Evolutionary conservation across 92 coral and sea anemone species (phyloP), one percentile per base, ranked within the genome.

Genomic region (Blastomussa wellsi): DNA sequence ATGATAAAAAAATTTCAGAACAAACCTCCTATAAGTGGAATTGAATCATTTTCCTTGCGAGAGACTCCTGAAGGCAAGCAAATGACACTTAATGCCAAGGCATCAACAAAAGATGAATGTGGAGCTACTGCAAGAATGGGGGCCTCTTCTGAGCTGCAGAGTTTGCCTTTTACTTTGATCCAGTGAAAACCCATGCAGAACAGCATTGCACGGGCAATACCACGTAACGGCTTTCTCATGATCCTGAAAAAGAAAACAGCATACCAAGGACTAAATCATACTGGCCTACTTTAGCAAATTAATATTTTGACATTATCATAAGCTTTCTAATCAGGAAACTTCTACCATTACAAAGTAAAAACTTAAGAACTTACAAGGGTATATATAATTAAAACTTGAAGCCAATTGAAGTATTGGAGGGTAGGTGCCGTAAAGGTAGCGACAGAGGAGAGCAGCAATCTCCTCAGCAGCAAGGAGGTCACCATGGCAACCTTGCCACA

Each of bases 111-210:
- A 3, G 94, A 87, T 15, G 96, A 93, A 82, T 93, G 96, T 32
- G 96, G 96, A 35, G 96, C 96, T 5, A 82, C 76, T 7, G 87
- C 91, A n/a, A 93, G 75, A 70, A 93, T 86, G 13, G 93, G 89
- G 9, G 96, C 96, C 68, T 93, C 96, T 72, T 82, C 96, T 79
- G 94, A 86, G 31, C 85, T 83, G 74, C 90, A 72, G 22, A 93
- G 84, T 76, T 74, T 86, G 84, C 96, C 96, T 81, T 82, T 91
- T 3, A 93, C 94, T 82, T 91, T 91, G 26, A 93, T 90, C 96
- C 96, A 93, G 60, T 93, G 96, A 51, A 91, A 93, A 35, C 96
- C 96, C 81, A 91, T 83, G 66, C 90, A 74, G 88, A 93, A 93
- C 72, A 93, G 80, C 69, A 89, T 82, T n/a, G 89, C 96, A 20